phyloP scores from a whole-genome alignment of 2,797 vertebrate species.

The Pampus argenteus region DNA sequence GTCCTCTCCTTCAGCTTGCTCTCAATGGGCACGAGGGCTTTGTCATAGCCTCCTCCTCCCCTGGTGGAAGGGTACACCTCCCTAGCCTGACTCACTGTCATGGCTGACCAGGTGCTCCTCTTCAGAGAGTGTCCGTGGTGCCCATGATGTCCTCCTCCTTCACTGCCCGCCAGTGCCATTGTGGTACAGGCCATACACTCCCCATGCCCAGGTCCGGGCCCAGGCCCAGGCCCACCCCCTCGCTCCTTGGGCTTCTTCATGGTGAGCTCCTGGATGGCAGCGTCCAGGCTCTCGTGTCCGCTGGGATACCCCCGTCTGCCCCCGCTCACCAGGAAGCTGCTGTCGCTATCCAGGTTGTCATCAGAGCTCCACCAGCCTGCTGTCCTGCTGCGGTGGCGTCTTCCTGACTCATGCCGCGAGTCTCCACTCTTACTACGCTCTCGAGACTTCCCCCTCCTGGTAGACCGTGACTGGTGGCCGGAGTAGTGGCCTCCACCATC shows the following conservation, averaged over 20 bases:
- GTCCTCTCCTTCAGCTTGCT: slow-evolving; percentile 92
- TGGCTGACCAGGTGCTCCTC: slow-evolving; percentile 97
- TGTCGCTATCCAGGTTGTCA: slow-evolving; percentile 98
- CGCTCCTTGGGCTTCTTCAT: slow-evolving; percentile 92
- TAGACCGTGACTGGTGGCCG: slow-evolving; percentile 88
- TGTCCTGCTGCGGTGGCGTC: slow-evolving; percentile 87
- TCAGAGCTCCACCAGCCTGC: slow-evolving; percentile 99
- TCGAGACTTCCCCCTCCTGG: slow-evolving; percentile 85
- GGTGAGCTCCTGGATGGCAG: slow-evolving; percentile 97
- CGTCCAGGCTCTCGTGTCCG: slow-evolving; percentile 92
- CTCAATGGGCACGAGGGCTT: slow-evolving; percentile 93
- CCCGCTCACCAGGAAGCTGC: slow-evolving; percentile 91
- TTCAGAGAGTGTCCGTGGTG: slow-evolving; percentile 90
- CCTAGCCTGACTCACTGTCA: slow-evolving; percentile 98
- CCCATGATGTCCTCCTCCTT: slow-evolving; percentile 74
- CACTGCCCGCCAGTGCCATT: slow-evolving; percentile 91
- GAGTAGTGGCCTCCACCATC: slow-evolving; percentile 88
- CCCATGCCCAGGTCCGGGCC: slow-evolving; percentile 34
- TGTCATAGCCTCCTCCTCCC: slow-evolving; percentile 86
- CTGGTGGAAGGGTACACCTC: slow-evolving; percentile 92
- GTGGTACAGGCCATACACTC: slow-evolving; percentile 96
- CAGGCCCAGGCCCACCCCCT: slow-evolving; percentile 76
- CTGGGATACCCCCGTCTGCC: slow-evolving; percentile 80
- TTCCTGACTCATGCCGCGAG: slow-evolving; percentile 81
- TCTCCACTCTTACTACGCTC: slow-evolving; percentile 88